These are phyloP conservation scores for Dendrolimus kikuchii DNA, from an alignment of 1,140 invertebrate species.

Conservation along the genomic window DNA sequence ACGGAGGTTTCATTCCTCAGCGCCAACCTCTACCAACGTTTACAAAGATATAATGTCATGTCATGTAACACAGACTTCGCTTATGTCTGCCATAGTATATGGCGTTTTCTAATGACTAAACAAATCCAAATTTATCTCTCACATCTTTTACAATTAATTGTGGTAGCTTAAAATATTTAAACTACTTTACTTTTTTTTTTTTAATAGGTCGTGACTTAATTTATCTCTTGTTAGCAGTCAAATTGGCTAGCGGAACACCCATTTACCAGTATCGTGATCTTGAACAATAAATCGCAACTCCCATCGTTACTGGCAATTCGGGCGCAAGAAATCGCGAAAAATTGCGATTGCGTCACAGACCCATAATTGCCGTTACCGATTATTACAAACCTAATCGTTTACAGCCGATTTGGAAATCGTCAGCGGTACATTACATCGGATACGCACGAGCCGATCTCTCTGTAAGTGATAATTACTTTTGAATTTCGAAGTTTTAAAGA, in stretches of 20 bases:
- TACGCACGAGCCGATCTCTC: slow-evolving; percentile 11
- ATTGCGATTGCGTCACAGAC: slow-evolving; percentile 50
- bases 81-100: too few relatives aligned
- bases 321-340: slow-evolving; percentile 56
- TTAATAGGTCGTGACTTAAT: too few relatives aligned
- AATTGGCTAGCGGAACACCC: not conserved
- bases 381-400: slow-evolving; percentile 52
- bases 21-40: too few relatives aligned
- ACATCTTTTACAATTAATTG: too few relatives aligned
- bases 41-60: too few relatives aligned
- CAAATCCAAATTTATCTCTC: too few relatives aligned
- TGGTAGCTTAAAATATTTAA: too few relatives aligned
- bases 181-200: too few relatives aligned
- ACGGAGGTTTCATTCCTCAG: too few relatives aligned
- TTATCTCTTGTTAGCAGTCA: too few relatives aligned
- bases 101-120: too few relatives aligned
- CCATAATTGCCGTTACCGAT: slow-evolving; percentile 51
- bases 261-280: slow-evolving; percentile 48
- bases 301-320: slow-evolving; percentile 14
- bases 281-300: slow-evolving; percentile 57
- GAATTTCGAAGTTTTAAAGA: not conserved
- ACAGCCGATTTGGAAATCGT: slow-evolving; percentile 38
- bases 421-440: slow-evolving; percentile 14
- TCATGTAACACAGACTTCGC: too few relatives aligned
- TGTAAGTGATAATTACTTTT: slow-evolving; percentile 2